phyloP scores from a whole-genome alignment of 2,797 vertebrate genomes.

The Falco rusticolus region DNA sequence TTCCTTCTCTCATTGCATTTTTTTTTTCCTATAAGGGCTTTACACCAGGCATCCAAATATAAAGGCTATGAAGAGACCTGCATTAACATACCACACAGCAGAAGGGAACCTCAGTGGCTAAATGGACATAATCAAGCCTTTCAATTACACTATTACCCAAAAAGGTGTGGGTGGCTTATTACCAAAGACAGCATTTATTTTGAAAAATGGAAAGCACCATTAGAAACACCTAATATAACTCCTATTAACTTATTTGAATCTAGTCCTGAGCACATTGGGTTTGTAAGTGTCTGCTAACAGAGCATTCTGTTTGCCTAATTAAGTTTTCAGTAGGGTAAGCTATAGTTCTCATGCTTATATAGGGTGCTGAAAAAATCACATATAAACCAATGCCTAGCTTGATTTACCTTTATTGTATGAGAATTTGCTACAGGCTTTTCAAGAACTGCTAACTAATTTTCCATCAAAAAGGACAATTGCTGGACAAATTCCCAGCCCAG shows the following conservation, averaged over 20 bases:
- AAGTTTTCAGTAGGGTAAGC: constrained; percentile 60
- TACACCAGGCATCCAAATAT: constrained; percentile 4
- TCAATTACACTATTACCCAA: constrained; percentile 44
- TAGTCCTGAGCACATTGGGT: constrained; percentile 29
- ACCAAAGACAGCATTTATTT: constrained; percentile 35
- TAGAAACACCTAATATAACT: constrained; percentile 68
- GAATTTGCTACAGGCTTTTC: constrained; percentile 47
- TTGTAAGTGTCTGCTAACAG: constrained; percentile 60
- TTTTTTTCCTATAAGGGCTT: not conserved
- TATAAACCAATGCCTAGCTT: constrained; percentile 50
- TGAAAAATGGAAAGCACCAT: constrained; percentile 39
- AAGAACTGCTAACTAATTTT: constrained; percentile 47
- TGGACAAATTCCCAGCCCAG: constrained; percentile 14
- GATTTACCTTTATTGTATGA: constrained; percentile 59
- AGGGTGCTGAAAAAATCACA: constrained; percentile 22
- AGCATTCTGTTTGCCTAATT: constrained; percentile 70
- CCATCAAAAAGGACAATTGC: constrained; percentile 33
- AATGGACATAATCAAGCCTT: constrained; percentile 22
- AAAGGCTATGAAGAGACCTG: not conserved
- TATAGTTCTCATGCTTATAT: constrained; percentile 38
- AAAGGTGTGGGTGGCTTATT: constrained; percentile 38
- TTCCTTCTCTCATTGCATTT: constrained; percentile 70
- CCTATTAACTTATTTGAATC: constrained; percentile 61
- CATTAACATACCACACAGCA: not conserved
- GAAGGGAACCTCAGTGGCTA: constrained; percentile 27